A percentile compares a stretch with the other conserved stretches of the same genome.
These are phyloP conservation scores for Serinus canaria DNA, from an alignment of 2,113 vertebrate genomes.

Conservation along the genomic window DNA sequence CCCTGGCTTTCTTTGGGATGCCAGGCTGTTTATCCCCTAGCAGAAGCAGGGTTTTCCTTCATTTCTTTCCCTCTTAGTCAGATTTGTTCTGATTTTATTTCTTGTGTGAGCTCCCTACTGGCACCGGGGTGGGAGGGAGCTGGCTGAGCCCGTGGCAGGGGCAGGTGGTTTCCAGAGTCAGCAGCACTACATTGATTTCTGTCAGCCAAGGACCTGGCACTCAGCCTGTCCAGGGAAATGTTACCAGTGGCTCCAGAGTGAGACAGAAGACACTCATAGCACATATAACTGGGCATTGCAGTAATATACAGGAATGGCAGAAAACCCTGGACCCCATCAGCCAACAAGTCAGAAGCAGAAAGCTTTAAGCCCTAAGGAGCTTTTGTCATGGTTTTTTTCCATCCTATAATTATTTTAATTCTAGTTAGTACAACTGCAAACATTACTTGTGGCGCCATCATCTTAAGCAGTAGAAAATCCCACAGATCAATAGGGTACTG, in stretches of 20 bases:
- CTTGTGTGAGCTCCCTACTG: neutral
- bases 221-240: neutral
- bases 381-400: neutral
- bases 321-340: neutral
- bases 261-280: neutral
- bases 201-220: neutral
- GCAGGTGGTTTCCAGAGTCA: neutral
- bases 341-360: neutral
- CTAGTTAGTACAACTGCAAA: neutral
- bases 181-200: rapidly evolving
- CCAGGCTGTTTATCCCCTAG: neutral
- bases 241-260: rapidly evolving
- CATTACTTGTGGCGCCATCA: neutral
- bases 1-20: neutral
- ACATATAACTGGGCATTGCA: neutral
- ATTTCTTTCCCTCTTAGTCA: neutral
- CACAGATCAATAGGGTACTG: conserved; percentile 6
- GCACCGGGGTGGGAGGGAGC: neutral
- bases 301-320: neutral
- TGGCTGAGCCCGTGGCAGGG: rapidly evolving
- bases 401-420: neutral
- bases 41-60: neutral
- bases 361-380: neutral
- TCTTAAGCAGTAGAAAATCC: neutral
- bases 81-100: neutral